Evolutionary conservation across 1,140 invertebrate genomes (phyloP).

Genomic region (Dinoponera quadriceps): DNA sequence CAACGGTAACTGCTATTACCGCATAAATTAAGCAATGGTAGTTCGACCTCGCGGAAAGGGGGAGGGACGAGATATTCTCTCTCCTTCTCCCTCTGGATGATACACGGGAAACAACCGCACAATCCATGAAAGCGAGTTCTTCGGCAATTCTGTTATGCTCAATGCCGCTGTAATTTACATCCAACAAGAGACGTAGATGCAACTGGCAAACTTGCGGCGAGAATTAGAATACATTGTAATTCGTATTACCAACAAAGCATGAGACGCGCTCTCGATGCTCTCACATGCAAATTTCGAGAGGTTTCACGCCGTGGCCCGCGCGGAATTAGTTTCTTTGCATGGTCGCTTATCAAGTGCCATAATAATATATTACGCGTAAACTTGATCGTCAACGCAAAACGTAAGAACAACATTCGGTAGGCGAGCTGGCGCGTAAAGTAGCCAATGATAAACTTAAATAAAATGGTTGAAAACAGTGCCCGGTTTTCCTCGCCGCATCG

Average conservation of each 20-base stretch:
- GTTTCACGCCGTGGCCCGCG: background rate
- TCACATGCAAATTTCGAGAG: constrained; percentile 40
- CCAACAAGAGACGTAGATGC: background rate
- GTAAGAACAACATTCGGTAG: background rate
- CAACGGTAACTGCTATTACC: constrained; percentile 45
- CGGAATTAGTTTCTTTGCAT: constrained; percentile 35
- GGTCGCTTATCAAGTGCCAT: background rate
- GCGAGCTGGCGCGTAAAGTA: background rate
- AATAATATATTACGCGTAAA: constrained; percentile 25
- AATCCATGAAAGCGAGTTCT: constrained; percentile 43
- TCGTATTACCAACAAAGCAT: constrained; percentile 24
- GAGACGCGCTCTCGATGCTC: background rate
- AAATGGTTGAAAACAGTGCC: background rate
- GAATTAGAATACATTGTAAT: constrained; percentile 53
- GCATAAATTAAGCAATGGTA: constrained; percentile 33
- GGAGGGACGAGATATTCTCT: too few relatives aligned
- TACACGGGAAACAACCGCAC: constrained; percentile 20
- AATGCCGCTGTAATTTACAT: constrained; percentile 39
- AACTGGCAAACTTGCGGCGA: background rate
- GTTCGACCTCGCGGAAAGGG: background rate
- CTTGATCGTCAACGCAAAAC: background rate
- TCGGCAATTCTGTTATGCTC: constrained; percentile 21
- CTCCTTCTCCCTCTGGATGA: too few relatives aligned
- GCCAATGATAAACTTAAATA: constrained; percentile 1
- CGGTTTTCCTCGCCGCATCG: background rate